Conservation (phyloP, 2,888 invertebrate species). For the Pyrochroa serraticornis region DNA sequence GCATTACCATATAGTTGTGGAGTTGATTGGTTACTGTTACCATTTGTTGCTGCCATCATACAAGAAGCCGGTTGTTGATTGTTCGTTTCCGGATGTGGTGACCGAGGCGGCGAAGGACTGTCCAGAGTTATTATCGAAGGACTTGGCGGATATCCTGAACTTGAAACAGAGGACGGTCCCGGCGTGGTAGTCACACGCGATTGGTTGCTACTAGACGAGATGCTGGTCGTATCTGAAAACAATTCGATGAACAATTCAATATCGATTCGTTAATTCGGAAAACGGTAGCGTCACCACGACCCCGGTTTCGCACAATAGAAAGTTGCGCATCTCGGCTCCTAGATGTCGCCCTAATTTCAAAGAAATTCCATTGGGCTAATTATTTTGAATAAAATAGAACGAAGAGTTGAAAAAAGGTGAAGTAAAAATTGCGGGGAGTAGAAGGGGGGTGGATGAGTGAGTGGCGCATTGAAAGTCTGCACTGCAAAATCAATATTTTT, state of each 20-base stretch:
- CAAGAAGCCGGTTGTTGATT: constrained; percentile 41
- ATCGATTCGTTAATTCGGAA: no score
- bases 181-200: constrained; percentile 53
- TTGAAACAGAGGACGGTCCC: constrained; percentile 62
- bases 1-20: constrained; percentile 25
- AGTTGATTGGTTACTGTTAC: constrained; percentile 33
- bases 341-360: no score
- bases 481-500: no score
- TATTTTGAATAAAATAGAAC: no score
- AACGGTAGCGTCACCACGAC: no score
- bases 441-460: no score
- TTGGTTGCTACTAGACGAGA: constrained; percentile 58
- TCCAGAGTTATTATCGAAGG: constrained; percentile 68
- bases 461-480: no score
- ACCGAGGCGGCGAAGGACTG: constrained; percentile 66
- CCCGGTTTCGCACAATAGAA: no score
- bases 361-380: no score
- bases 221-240: constrained; percentile 52
- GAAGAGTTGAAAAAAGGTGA: no score
- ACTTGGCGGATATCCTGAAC: constrained; percentile 66
- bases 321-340: no score
- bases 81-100: constrained; percentile 39
- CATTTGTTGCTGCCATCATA: constrained; percentile 45
- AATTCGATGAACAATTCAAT: not conserved
- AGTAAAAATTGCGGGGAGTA: no score